Evolutionary conservation across 2,888 invertebrate species (phyloP), one percentile per base, ranked within the genome.

Genomic region (Macrophya annulata): DNA sequence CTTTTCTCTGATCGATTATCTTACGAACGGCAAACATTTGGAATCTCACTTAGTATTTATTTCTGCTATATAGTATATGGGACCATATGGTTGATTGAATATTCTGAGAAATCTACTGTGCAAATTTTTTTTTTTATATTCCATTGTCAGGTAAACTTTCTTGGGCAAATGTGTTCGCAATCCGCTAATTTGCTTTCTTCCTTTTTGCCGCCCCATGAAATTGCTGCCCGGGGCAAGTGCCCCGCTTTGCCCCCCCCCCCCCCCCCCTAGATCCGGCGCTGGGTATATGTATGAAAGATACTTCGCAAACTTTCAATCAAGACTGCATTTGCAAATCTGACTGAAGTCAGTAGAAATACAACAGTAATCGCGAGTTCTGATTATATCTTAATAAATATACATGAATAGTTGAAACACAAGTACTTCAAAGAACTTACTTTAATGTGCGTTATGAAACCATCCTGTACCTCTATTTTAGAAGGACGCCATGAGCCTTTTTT

Each of bases 141-240:
- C 37, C 40, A 43, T 40, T 40, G 40, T 71, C 71, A 40, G 71
- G 40, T 17, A n/a, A 71, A 71, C 40, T 71, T 17, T 40, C 71
- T 71, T 71, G 6, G 43, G 8, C 17, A 71, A 71, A 71, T 40
- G 71, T 68, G 37, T 71, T 71, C 15, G 71, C 71, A 71, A 43
- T 40, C n/a, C n/a, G n/a, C n/a, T n/a, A n/a, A n/a, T n/a, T 71
- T n/a, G 71, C n/a, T 71, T 71, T 71, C 43, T 40, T 37, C 71
- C 45, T 25, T 74, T 74, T 74, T 74, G 74, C 74, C 74, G 48
- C 74, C 74, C 74, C 74, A 45, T 74, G 45, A 48, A 48, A 4
- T 15, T 74, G 74, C 25, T 48, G 74, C 45, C 43, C 43, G 72
- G 43, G 72, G 72, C 72, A 72, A 72, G 72, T 21, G 45, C 45